Base-by-base conservation (phyloP, 2,888 invertebrate genomes). In the Pyrrhosoma nymphula region DNA sequence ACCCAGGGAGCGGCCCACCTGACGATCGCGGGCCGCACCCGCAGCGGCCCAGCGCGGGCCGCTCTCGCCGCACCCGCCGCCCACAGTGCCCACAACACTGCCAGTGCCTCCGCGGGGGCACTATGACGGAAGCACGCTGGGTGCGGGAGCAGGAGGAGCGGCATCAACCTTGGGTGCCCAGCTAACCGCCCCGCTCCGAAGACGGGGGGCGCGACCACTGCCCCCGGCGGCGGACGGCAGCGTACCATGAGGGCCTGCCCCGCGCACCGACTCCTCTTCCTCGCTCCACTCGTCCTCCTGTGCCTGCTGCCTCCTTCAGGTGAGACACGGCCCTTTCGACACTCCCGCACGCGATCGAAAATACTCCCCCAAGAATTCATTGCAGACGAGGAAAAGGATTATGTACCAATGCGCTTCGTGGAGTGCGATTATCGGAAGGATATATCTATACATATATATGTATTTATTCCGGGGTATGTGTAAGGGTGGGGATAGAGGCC, bases 271-370 rank as follows among this genome's bases (percentile, higher is more conserved):
- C 95, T 96, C n/a, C 95, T 95, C 95, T 91, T 95, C 95, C 93
- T 95, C 30, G 91, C 95, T 95, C 95, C 95, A 55, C 95, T 96
- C 95, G 91, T 95, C 95, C 95, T 96, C 95, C 95, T 96, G 95
- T 96, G 96, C 95, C 95, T 96, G 47, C 95, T 96, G 26, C 95
- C 95, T 56, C 93, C 95, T 88, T 96, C 96, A 95, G 96, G 96
- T 96, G 88, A 95, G 96, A 69, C 23, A 69, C 56, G 23, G 35
- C 35, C n/a, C n/a, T n/a, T n/a, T n/a, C n/a, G n/a, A n/a, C n/a
- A n/a, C n/a, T n/a, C n/a, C 69, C 95, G 82, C 55, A 89, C n/a
- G 89, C n/a, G n/a, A n/a, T n/a, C n/a, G n/a, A n/a, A n/a, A n/a
- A n/a, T n/a, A n/a, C n/a, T n/a, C n/a, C 18, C 18, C 18, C 56